Conservation (phyloP, 2,888 invertebrate species). For the Meteorus cinctellus region DNA sequence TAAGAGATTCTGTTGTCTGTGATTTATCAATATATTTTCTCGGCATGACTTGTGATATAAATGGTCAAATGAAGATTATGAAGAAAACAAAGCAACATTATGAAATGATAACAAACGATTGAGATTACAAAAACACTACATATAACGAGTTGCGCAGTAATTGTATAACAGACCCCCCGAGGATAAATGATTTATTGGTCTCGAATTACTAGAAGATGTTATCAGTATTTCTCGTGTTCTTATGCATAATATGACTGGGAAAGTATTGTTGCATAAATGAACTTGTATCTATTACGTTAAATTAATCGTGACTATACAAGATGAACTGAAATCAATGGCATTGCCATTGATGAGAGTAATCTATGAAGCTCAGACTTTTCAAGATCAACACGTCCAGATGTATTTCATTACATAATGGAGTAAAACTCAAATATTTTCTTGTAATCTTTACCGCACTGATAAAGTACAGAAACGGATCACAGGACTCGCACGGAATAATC, state of each 20-base stretch:
- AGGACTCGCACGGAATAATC: too few species aligned
- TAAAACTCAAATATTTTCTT: too few species aligned
- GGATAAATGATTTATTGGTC: conserved; percentile 40
- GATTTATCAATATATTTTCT: conserved; percentile 2
- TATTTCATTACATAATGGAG: too few species aligned
- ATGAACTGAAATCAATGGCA: too few species aligned
- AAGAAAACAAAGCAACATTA: conserved; percentile 9
- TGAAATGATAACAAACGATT: conserved; percentile 31
- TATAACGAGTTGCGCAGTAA: conserved; percentile 30
- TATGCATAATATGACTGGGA: conserved; percentile 20
- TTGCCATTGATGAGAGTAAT: too few species aligned
- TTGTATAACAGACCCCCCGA: conserved; percentile 44
- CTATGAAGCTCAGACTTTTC: too few species aligned
- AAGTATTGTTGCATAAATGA: conserved; percentile 34
- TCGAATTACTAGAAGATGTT: conserved; percentile 45
- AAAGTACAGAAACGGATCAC: too few species aligned
- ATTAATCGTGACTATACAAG: not conserved
- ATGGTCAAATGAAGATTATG: conserved; percentile 1
- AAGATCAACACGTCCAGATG: too few species aligned
- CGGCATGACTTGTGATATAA: not conserved
- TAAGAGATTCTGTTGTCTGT: conserved; percentile 7
- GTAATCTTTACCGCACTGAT: too few species aligned
- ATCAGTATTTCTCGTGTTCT: conserved; percentile 45
- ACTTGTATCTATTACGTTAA: conserved; percentile 7
- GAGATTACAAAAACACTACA: conserved; percentile 31